Evolutionary conservation across 2,113 vertebrate genomes (phyloP).

Genomic region (Pseudopodoces humilis): DNA sequence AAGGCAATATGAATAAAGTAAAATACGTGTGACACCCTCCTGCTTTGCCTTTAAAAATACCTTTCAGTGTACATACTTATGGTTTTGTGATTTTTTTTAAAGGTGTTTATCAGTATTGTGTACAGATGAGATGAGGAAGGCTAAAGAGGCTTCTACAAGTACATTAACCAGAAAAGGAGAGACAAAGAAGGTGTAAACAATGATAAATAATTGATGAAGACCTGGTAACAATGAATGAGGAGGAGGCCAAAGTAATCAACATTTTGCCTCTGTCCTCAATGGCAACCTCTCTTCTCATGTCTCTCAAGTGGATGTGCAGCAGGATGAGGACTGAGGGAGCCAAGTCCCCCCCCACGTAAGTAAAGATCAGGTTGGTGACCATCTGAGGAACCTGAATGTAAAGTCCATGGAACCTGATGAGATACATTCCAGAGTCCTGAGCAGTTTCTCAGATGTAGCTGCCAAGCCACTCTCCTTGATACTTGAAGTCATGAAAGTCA

Average conservation of each 20-base stretch:
- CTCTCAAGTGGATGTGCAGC: neutral
- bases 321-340: neutral
- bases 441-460: neutral
- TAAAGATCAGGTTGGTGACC: neutral
- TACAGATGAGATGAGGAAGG: neutral
- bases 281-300: neutral
- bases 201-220: neutral
- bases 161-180: neutral
- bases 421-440: neutral
- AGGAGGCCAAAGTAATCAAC: neutral
- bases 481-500: neutral
- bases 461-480: neutral
- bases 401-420: neutral
- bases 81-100: neutral
- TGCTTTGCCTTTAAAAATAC: neutral
- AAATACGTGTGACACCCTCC: neutral
- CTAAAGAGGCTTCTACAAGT: neutral
- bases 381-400: neutral
- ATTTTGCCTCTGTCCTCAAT: neutral
- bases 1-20: neutral
- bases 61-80: neutral
- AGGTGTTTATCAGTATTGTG: neutral
- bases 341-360: neutral
- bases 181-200: neutral
- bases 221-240: neutral